Evolutionary conservation across 2,113 vertebrate species (phyloP), one percentile per base, ranked within the genome.

Genomic region (Hepsetus odoe): DNA sequence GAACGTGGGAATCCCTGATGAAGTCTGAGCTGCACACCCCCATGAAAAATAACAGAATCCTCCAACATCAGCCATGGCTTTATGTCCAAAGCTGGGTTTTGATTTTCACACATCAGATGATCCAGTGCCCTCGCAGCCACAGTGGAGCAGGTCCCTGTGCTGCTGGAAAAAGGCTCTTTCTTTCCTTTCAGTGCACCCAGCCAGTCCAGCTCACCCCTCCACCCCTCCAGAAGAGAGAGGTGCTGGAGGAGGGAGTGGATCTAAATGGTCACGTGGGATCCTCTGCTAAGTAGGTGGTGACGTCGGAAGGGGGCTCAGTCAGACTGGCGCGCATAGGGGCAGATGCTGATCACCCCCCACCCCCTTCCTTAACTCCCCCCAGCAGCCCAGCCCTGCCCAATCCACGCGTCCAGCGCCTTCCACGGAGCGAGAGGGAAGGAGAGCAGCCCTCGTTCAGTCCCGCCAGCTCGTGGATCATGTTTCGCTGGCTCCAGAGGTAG

Each of bases 201-300:
- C 76, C 70, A 14, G 8, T 62, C 8, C 59, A n/a, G n/a, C 33
- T n/a, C 68, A n/a, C 26, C 51, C 9, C 51, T 1, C 51, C 51
- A 1, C n/a, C n/a, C 51, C 46, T 16, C 26, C 55, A 56, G 26
- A 56, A 67, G 56, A 7, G 16, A 64, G 20, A 32, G 51, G 55
- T 10, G 20, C 13, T 40, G 26, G 42, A 18, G 49, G 30, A 9
- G 42, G 22, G 35, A 1, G 77, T 71, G 61, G 59, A 44, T 79
- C 79, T 79, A 79, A 79, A 71, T 46, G 75, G 82, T 92, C 92
- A 93, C 91, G 91, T 93, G 92, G 86, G 83, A 79, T 44, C 73
- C 85, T 82, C 85, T 78, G 61, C 86, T 91, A 90, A 91, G 87
- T 91, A 85, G 79, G 87, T 90, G 24, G 90, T 93, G 92, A 93